Conservation (phyloP, 2,797 vertebrate species). For the Cossypha polioptera region DNA sequence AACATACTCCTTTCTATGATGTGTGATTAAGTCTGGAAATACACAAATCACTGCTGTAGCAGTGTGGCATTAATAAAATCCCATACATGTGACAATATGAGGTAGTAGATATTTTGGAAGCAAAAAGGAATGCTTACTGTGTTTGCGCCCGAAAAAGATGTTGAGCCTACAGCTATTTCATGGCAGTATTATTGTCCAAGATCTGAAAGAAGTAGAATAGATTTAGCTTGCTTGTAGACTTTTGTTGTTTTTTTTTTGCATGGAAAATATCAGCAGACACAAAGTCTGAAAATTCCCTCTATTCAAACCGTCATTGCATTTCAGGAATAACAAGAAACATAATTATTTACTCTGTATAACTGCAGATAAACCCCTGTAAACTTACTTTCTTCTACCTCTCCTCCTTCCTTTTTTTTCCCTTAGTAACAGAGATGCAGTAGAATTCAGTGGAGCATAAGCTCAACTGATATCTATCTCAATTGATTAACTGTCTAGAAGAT, state of each 20-base stretch:
- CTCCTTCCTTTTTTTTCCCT: not conserved
- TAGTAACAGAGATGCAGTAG: not conserved
- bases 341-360: not conserved
- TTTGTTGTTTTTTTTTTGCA: not conserved
- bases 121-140: not conserved
- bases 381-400: not conserved
- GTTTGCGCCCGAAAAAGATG: not conserved
- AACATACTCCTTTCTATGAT: not conserved
- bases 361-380: not conserved
- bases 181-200: not conserved
- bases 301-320: not conserved
- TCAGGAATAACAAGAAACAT: not conserved
- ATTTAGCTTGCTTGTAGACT: not conserved
- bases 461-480: constrained; percentile 55
- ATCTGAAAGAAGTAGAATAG: not conserved
- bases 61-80: not conserved
- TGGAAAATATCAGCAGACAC: not conserved
- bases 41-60: not conserved
- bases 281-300: not conserved
- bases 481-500: constrained; percentile 65
- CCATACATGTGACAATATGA: not conserved
- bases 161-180: constrained; percentile 5
- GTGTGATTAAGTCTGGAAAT: not conserved
- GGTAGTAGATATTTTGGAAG: not conserved
- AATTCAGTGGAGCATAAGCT: not conserved